Percentiles rank a stretch among this genome's conserved stretches.
phyloP scores from a whole-genome alignment of 2,113 vertebrate species.

The Melanocharis versteri region DNA sequence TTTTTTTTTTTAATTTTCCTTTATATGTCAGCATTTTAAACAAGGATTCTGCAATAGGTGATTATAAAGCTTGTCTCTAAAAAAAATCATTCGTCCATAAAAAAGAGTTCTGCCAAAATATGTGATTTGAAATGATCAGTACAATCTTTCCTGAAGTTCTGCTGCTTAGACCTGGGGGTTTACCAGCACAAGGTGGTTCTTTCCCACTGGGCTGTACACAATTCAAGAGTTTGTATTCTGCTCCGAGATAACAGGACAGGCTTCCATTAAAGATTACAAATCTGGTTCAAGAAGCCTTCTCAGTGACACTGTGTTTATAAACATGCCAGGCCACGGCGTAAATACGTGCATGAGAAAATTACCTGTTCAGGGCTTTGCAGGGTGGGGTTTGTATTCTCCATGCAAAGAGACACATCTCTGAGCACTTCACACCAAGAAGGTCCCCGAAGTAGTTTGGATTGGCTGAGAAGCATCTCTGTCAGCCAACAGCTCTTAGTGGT shows the following conservation, averaged over 20 bases:
- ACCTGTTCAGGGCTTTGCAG: background rate
- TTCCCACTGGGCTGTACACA: background rate
- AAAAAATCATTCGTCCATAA: background rate
- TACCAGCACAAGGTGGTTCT: background rate
- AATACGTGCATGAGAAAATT: background rate
- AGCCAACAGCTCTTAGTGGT: background rate
- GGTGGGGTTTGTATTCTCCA: background rate
- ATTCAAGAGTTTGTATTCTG: background rate
- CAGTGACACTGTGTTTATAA: background rate
- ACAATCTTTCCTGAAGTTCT: background rate
- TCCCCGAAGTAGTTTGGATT: background rate
- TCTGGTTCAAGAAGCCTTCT: background rate
- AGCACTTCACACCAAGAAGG: background rate
- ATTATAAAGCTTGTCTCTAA: background rate
- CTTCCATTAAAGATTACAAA: background rate
- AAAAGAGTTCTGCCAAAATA: background rate
- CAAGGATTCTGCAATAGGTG: background rate
- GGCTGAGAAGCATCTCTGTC: background rate
- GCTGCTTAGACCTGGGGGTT: background rate
- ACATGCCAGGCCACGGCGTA: rapidly evolving
- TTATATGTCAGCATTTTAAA: background rate
- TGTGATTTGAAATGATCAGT: background rate
- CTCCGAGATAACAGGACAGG: background rate
- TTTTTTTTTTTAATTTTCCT: background rate
- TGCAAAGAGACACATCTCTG: background rate